phyloP scores from a whole-genome alignment of 30 jellyfish, hydroid and myxozoan genomes.

The Hydractinia echinata region DNA sequence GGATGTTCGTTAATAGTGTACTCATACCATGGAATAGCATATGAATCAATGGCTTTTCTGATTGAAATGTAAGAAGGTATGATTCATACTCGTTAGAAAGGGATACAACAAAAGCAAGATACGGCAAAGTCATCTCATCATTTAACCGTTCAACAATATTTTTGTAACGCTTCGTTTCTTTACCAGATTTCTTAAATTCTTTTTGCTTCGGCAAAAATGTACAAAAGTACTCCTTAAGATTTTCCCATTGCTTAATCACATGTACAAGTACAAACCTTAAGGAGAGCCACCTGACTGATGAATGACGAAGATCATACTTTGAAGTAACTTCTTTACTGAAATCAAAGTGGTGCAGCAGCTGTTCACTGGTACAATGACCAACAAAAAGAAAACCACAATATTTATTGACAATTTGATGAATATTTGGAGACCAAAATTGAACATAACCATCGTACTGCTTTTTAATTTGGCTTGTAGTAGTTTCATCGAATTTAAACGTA shows the following conservation, averaged over 20 bases:
- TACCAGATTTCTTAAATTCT: not conserved
- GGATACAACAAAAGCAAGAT: not conserved
- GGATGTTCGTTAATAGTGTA: not conserved
- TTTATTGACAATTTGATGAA: not conserved
- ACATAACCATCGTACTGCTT: not conserved
- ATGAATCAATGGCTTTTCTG: conserved; percentile 3
- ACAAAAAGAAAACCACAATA: not conserved
- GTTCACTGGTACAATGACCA: not conserved
- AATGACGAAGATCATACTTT: not conserved
- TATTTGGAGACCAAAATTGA: not conserved
- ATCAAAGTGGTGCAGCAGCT: not conserved
- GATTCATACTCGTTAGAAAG: not conserved
- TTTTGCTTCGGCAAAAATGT: not conserved
- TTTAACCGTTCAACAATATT: not conserved
- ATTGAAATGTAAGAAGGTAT: not conserved
- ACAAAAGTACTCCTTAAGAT: not conserved
- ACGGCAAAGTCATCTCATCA: not conserved
- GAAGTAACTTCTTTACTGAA: not conserved
- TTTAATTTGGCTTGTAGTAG: not conserved
- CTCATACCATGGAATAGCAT: not conserved
- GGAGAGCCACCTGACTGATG: not conserved
- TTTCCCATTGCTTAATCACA: not conserved
- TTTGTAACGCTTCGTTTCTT: not conserved
- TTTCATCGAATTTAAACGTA: conserved; percentile 1
- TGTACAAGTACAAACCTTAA: not conserved